Percentiles rank a stretch among this genome's conserved stretches.
Evolutionary conservation across 2,113 vertebrate species (phyloP).

Genomic region (Zeus faber): DNA sequence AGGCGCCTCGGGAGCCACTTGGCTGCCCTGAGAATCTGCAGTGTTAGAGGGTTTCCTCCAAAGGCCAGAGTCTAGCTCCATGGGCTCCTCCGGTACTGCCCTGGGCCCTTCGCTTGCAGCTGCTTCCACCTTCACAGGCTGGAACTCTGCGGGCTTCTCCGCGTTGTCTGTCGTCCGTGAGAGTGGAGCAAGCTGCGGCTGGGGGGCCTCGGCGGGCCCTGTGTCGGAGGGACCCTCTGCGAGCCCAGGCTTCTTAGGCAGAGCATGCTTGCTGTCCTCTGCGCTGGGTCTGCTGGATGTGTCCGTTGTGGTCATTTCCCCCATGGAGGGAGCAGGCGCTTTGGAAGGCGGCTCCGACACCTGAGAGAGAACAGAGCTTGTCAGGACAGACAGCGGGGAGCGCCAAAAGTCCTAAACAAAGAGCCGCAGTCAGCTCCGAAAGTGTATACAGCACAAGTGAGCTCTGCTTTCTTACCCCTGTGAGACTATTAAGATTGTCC

Average conservation of each 20-base stretch:
- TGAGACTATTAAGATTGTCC: conserved; percentile 90
- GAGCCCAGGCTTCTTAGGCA: conserved; percentile 78
- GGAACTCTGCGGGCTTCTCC: conserved; percentile 51
- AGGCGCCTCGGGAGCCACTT: conserved; percentile 51
- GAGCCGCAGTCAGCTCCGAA: conserved; percentile 7
- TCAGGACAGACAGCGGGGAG: conserved; percentile 38
- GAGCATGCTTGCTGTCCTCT: conserved; percentile 82
- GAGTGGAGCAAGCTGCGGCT: conserved; percentile 56
- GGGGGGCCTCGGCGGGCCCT: conserved; percentile 65
- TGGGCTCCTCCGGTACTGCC: conserved; percentile 77
- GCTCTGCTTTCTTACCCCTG: conserved; percentile 75
- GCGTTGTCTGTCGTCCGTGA: conserved; percentile 64
- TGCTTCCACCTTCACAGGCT: conserved; percentile 55
- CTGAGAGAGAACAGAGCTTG: conserved; percentile 61
- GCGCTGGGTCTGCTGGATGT: conserved; percentile 80
- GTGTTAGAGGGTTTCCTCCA: conserved; percentile 62
- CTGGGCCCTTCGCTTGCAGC: conserved; percentile 62
- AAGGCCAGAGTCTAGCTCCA: conserved; percentile 81
- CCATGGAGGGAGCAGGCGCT: conserved; percentile 65
- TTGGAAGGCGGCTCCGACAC: conserved; percentile 71
- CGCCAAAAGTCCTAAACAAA: conserved; percentile 24
- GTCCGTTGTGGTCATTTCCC: conserved; percentile 92
- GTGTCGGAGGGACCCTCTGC: conserved; percentile 66
- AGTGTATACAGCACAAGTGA: neutral
- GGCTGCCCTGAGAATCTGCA: conserved; percentile 55